phyloP scores from a whole-genome alignment of 2,113 vertebrate genomes.

The Anhinga anhinga region DNA sequence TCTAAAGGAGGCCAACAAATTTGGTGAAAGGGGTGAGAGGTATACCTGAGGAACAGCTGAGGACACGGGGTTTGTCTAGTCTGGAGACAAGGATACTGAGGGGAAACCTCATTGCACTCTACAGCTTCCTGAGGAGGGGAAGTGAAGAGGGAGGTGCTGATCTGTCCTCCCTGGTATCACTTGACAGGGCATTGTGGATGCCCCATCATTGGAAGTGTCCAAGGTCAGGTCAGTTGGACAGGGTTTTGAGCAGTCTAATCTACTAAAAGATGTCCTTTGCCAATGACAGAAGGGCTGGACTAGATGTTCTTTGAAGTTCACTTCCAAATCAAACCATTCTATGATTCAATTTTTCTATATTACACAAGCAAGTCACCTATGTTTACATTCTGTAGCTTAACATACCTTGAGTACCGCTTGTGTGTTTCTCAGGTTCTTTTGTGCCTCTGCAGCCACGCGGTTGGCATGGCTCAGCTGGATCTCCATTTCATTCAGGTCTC shows the following conservation, averaged over 20 bases:
- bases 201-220: background rate
- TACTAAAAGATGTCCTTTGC: background rate
- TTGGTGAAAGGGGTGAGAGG: background rate
- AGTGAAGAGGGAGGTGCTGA: background rate
- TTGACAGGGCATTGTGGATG: background rate
- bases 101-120: background rate
- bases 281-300: background rate
- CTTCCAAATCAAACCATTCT: background rate
- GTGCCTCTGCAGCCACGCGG: conserved; percentile 74
- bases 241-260: background rate
- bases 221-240: background rate
- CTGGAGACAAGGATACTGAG: background rate
- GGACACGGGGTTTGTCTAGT: background rate
- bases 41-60: background rate
- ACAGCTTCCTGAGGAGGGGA: background rate
- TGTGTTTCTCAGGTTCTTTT: conserved; percentile 84
- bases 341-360: background rate
- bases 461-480: conserved; percentile 82
- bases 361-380: background rate
- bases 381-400: background rate
- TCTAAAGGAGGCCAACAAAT: background rate
- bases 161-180: background rate
- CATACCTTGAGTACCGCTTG: conserved; percentile 75
- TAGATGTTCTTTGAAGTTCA: background rate
- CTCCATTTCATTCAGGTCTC: conserved; percentile 86